Evolutionary conservation across 1,140 invertebrate species (phyloP), one percentile per base, ranked within the genome.

Genomic region (Anagrus nilaparvatae): DNA sequence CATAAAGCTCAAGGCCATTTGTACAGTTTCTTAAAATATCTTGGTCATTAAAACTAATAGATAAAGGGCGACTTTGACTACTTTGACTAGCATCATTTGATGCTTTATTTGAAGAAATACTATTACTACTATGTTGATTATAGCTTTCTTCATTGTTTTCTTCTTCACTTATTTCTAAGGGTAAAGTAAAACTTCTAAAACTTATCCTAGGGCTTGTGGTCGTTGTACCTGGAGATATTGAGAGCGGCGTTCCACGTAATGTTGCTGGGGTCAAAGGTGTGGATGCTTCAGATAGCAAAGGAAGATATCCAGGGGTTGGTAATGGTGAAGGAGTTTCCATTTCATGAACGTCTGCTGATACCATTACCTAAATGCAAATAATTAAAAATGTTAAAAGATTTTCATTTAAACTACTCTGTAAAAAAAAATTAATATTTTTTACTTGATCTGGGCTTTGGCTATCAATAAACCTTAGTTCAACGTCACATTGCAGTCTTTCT

Each of bases 391-490:
- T 3, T 24, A n/a, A 10, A 5, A 17, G n/a, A 19, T 39, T 21
- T 20, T 18, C 14, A 16, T 18, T 28, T n/a, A 36, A 5, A 10
- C 7, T 17, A 19, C 7, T 14, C 27, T 29, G 4, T 32, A 40
- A 40, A 34, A 18, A 3, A 29, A 36, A 19, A 34, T 17, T 17
- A 32, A 40, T 19, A 40, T 17, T 18, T 10, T 35, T 38, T 42
- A 70, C 67, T 60, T 71, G 69, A 49, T 73, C 72, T 9, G 70
- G 71, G 50, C 71, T 73, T 53, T 73, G 70, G 47, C 71, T 73
- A 50, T 75, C 72, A 43, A 75, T 75, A 51, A 71, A 75, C 29
- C 69, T 53, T 21, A 75, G 50, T 37, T 75, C 71, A 17, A 69
- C 68, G 10, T 66, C 68, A 32, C 69, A 71, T 5, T 67, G 63